Base-by-base conservation (phyloP, 37 sponge, comb jelly and placozoan species). In the Diacarnus erythraeanus region DNA sequence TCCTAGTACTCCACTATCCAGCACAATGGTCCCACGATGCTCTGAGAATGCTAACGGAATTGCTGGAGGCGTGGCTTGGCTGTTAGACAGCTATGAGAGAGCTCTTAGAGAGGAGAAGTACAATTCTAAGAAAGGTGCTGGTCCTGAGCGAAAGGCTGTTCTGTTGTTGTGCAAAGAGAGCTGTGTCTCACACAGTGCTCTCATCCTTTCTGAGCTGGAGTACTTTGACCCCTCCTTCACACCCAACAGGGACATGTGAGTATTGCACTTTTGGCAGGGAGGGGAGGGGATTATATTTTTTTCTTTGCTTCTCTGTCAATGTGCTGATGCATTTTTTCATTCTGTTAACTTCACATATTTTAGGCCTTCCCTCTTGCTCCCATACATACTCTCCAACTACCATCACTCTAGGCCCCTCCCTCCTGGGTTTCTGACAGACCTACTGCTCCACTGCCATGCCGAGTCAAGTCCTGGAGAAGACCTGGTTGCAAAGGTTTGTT, bases 1-100 rank as follows among this genome's bases (percentile, higher is more conserved):
- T 65, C 35, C 33, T 18, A 35, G 66, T 18, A 18, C 66, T 30
- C 34, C 31, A 8, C 27, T 2, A 30, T 30, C 10, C 17, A 65
- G 15, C 10, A 30, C 27, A 3, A 30, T 35, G 17, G 3, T 18
- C 66, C 31, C 66, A 31, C 27, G 31, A 25, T 6, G 66, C 2
- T 65, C 33, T 26, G 66, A 1, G 2, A 30, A 30, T 3, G 34
- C 27, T 34, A 59, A 59, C 3, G 66, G 66, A 10, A 35, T 30
- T 2, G 34, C 3, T 30, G 83, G 68, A 0, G 66, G 61, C 40
- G n/a, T 86, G 51, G 42, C 83, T 42, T 90, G 64, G 72, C 69
- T 90, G 37, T 21, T 86, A 18, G 86, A 90, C 67, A 65, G 79
- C 66, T 86, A 86, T 66, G 74, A 75, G 57, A 81, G 86, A 51